Evolutionary conservation across 2,113 vertebrate genomes (phyloP).

Genomic region (Ascaphus truei): DNA sequence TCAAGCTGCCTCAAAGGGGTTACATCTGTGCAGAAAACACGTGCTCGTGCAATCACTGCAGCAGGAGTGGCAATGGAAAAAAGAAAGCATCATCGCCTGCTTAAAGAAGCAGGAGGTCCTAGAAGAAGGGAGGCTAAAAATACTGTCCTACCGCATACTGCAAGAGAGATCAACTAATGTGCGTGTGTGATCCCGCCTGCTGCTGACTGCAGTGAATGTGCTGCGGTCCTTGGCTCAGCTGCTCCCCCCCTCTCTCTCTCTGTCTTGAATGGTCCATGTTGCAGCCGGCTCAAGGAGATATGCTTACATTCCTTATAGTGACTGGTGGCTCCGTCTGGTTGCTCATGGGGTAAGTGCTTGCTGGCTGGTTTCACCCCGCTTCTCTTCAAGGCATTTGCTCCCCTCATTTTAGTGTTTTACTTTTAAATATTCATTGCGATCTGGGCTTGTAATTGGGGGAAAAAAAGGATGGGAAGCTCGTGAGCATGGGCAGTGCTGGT

Average conservation of each 20-base stretch:
- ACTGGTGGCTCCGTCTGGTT: conserved; percentile 65
- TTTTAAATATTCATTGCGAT: neutral
- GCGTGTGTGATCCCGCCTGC: conserved; percentile 15
- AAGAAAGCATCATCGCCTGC: conserved; percentile 3
- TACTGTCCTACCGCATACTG: conserved; percentile 24
- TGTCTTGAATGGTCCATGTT: conserved; percentile 33
- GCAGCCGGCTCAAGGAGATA: conserved; percentile 48
- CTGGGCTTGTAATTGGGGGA: too few relatives aligned
- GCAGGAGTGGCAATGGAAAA: neutral
- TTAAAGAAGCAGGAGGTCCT: conserved; percentile 15
- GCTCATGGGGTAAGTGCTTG: conserved; percentile 60
- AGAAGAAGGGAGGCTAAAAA: conserved; percentile 24
- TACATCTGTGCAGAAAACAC: conserved; percentile 16
- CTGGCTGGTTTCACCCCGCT: neutral
- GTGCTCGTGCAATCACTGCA: conserved; percentile 20
- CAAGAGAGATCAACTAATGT: neutral
- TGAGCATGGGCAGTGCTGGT: too few relatives aligned
- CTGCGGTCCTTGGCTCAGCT: conserved; percentile 34
- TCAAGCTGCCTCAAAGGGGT: neutral
- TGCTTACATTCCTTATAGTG: conserved; percentile 67
- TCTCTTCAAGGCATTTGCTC: neutral
- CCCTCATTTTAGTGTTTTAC: neutral
- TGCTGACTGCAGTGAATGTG: conserved; percentile 42
- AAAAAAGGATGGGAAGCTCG: too few relatives aligned
- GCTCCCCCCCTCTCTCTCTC: too few relatives aligned